phyloP scores from a whole-genome alignment of 2,888 invertebrate species.

The Cinara cedri region DNA sequence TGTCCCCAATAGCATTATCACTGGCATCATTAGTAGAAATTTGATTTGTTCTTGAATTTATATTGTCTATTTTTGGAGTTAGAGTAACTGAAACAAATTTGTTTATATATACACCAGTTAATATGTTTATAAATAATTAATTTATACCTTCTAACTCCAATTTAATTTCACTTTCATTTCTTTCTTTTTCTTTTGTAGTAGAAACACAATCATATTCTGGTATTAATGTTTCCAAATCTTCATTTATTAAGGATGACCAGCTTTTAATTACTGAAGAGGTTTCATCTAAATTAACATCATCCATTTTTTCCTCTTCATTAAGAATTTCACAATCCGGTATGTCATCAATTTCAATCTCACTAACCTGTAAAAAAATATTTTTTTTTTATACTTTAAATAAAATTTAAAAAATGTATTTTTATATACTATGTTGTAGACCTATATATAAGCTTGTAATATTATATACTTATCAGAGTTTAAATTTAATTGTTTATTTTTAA shows the following conservation, averaged over 20 bases:
- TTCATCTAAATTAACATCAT: conserved; percentile 41
- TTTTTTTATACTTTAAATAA: background rate
- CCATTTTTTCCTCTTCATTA: conserved; percentile 6
- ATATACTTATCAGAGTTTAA: too few relatives aligned
- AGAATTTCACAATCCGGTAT: conserved; percentile 17
- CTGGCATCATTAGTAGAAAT: conserved; percentile 36
- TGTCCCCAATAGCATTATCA: background rate
- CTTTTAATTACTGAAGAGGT: conserved; percentile 29
- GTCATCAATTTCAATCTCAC: conserved; percentile 12
- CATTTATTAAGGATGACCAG: conserved; percentile 40
- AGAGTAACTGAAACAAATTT: conserved; percentile 65
- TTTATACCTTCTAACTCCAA: conserved; percentile 66
- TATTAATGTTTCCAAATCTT: conserved; percentile 30
- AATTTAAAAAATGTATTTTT: background rate
- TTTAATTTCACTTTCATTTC: conserved; percentile 63
- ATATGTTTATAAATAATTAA: background rate
- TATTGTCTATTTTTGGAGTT: conserved; percentile 69
- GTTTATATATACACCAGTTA: background rate
- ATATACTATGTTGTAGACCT: too few relatives aligned
- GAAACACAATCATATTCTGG: conserved; percentile 45
- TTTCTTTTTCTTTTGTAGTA: conserved; percentile 39
- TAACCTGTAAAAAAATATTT: background rate
- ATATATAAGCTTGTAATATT: too few relatives aligned
- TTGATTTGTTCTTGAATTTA: conserved; percentile 63
- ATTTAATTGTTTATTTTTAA: too few relatives aligned